Base-by-base conservation (phyloP, 2,797 vertebrate genomes). In the Gymnoscopelus braueri region DNA sequence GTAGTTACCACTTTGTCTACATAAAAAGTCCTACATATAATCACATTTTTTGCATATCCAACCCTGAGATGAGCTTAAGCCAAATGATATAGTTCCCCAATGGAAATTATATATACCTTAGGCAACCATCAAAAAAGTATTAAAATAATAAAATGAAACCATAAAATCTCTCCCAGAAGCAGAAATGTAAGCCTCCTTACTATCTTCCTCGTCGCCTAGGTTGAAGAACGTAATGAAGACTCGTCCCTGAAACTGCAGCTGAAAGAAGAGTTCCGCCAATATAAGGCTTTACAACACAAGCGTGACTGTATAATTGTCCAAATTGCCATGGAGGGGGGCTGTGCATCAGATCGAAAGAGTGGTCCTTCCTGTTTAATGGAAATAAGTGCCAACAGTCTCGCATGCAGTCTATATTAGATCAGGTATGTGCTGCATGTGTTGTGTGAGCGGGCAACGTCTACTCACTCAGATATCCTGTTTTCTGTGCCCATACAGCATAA, bases 401-500 rank as follows among this genome's bases (percentile, higher is more conserved):
- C 75, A 99, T 99, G 98, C 98, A 99, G 91, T 98, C 97, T 56
- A 99, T 99, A 79, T 99, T 99, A 51, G 98, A 99, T 92, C 99
- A 99, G 97, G 98, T 90, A 26, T 52, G 83, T 55, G 82, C 19
- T 59, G 2, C 5, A 7, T 50, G 29, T 35, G 56, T 55, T 13
- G 19, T 78, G 49, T 75, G 51, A 47, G 3, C 67, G 78, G 44
- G 58, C 67, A 13, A 29, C 54, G n/a, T 62, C 50, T 67, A 19
- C 19, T 8, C 51, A 9, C 60, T 44, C 49, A 55, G 13, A 52
- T 65, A 1, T 0, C 4, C 19, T 63, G 8, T 12, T 73, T 61
- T 61, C 8, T 60, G 29, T 65, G 2, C n/a, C 4, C 2, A 2
- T 19, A 19, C 19, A 19, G 19, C 19, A 19, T 19, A 19, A 19